A percentile compares a stretch with the other conserved stretches of the same genome.
Conservation (phyloP, 2,113 vertebrate species). For the Otolemur garnettii region DNA sequence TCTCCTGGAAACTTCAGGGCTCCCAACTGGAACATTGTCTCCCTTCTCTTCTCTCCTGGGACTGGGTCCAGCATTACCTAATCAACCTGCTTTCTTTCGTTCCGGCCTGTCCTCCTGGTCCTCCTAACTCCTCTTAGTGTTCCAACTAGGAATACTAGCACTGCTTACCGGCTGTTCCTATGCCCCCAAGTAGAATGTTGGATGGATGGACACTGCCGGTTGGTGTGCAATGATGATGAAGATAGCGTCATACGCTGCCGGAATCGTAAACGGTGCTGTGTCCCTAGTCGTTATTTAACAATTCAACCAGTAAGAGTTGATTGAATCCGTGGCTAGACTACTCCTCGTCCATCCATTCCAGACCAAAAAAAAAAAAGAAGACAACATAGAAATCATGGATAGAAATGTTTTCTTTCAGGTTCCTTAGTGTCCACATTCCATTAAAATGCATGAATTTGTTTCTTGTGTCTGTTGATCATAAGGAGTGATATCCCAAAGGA, state of each 20-base stretch:
- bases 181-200: slow-evolving; percentile 26
- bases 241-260: background rate
- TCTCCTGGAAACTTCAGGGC: background rate
- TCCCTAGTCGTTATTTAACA: slow-evolving; percentile 56
- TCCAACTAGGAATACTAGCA: slow-evolving; percentile 3
- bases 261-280: slow-evolving; percentile 55
- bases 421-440: background rate
- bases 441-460: slow-evolving; percentile 56
- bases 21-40: background rate
- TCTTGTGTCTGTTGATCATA: slow-evolving; percentile 45
- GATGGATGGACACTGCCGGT: slow-evolving; percentile 52
- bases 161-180: background rate
- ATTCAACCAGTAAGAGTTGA: background rate
- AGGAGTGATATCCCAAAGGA: background rate
- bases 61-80: background rate
- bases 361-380: background rate
- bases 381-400: background rate
- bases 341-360: background rate
- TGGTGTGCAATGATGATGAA: slow-evolving; percentile 63
- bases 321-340: background rate
- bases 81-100: no score
- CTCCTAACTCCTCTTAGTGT: no score
- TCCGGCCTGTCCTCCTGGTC: no score
- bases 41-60: background rate
- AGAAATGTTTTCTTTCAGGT: slow-evolving; percentile 8